phyloP scores from a whole-genome alignment of 2,113 vertebrate species.

The Phylloscopus trochiloides region DNA sequence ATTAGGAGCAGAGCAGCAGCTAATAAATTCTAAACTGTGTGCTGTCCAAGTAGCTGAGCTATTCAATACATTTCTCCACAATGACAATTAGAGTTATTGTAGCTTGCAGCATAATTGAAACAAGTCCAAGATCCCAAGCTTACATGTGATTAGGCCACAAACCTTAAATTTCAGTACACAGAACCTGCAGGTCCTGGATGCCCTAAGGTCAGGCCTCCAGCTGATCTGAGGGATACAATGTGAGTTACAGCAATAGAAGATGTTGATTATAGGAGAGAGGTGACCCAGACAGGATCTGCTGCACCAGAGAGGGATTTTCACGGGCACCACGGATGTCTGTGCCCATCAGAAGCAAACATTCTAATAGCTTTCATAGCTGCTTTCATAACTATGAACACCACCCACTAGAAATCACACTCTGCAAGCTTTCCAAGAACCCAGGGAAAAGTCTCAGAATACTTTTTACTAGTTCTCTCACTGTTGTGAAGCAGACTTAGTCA shows the following conservation, averaged over 20 bases:
- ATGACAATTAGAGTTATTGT: background rate
- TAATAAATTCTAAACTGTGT: constrained; percentile 4
- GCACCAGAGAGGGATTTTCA: background rate
- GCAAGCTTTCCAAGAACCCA: background rate
- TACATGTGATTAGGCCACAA: background rate
- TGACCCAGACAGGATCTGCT: background rate
- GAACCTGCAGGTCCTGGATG: background rate
- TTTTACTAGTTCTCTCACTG: background rate
- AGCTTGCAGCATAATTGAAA: background rate
- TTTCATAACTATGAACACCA: background rate
- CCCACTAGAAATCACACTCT: background rate
- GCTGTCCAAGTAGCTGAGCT: background rate
- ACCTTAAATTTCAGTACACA: background rate
- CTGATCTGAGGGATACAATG: background rate
- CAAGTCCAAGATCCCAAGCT: background rate
- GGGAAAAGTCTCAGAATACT: background rate
- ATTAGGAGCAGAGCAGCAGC: constrained; percentile 26
- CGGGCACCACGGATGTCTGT: fast-evolving
- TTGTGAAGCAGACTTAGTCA: background rate
- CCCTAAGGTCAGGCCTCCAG: background rate
- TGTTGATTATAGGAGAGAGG: background rate
- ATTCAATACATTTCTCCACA: background rate
- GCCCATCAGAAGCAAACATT: background rate
- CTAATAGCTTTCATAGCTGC: background rate
- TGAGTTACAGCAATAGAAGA: background rate